A percentile compares a stretch with the other conserved stretches of the same genome.
These are phyloP conservation scores for Ailurus styani DNA, from an alignment of 2,113 vertebrate genomes.

Conservation along the genomic window DNA sequence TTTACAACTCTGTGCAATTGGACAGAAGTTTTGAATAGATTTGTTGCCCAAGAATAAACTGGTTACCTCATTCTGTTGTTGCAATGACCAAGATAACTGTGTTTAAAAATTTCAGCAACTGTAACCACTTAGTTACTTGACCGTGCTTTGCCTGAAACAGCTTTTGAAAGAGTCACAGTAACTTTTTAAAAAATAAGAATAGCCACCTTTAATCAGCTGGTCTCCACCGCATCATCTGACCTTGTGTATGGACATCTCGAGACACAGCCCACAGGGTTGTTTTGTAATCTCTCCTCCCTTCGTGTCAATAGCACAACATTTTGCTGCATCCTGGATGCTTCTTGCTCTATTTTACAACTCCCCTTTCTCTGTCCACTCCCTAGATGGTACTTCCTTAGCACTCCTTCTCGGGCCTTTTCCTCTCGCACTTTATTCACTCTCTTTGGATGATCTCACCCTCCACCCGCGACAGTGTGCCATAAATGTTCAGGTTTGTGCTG, in stretches of 20 bases:
- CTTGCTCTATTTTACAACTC: neutral
- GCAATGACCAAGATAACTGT: conserved; percentile 1
- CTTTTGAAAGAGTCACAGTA: neutral
- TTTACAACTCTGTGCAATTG: neutral
- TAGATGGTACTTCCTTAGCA: neutral
- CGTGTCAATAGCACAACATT: neutral
- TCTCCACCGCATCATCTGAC: neutral
- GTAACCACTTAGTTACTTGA: neutral
- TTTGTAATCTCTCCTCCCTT: neutral
- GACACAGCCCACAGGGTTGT: neutral
- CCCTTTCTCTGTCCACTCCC: neutral
- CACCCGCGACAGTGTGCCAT: neutral
- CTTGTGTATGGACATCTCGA: neutral
- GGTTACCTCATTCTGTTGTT: neutral
- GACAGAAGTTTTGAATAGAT: neutral
- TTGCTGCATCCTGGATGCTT: neutral
- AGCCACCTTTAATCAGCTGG: neutral
- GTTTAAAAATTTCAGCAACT: neutral
- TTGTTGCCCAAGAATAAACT: neutral
- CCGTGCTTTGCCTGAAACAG: neutral
- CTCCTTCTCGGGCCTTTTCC: neutral
- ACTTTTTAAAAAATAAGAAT: neutral
- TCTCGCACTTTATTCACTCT: neutral
- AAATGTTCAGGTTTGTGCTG: neutral
- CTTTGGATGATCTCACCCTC: neutral